Evolutionary conservation across 2,797 vertebrate genomes (phyloP).

Genomic region (Periparus ater): DNA sequence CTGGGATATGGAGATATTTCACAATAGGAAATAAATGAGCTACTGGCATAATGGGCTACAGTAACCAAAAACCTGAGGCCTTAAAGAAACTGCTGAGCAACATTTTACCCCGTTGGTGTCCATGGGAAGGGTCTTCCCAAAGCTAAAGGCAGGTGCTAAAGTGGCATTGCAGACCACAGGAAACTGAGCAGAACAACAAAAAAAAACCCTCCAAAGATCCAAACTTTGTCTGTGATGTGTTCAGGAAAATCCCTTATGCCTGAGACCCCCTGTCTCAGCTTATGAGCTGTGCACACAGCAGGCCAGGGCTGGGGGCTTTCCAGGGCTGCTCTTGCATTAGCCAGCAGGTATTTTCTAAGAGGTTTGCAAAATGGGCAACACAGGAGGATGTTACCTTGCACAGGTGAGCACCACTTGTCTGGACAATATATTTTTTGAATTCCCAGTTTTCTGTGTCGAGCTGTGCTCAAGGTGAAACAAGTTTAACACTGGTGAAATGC

Average conservation of each 20-base stretch:
- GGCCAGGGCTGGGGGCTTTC: not conserved
- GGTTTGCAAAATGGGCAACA: not conserved
- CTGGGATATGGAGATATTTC: not conserved
- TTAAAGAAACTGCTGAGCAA: not conserved
- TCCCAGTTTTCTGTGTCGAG: not conserved
- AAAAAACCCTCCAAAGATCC: not conserved
- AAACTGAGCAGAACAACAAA: not conserved
- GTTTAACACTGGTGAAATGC: not conserved
- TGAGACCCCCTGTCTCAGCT: fast-evolving
- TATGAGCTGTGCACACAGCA: not conserved
- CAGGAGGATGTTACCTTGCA: not conserved
- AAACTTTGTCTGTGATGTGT: not conserved
- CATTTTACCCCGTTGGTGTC: not conserved
- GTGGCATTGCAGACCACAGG: not conserved
- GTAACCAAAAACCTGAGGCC: not conserved
- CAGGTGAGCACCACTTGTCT: not conserved
- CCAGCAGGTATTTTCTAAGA: not conserved
- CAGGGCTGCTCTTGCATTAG: not conserved
- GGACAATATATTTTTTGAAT: not conserved
- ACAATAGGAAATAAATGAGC: not conserved
- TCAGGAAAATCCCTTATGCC: not conserved
- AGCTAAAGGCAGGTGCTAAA: not conserved
- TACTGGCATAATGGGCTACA: not conserved
- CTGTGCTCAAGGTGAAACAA: not conserved
- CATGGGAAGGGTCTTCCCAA: not conserved